Conservation (phyloP, 2,113 vertebrate species). For the Anhinga anhinga region DNA sequence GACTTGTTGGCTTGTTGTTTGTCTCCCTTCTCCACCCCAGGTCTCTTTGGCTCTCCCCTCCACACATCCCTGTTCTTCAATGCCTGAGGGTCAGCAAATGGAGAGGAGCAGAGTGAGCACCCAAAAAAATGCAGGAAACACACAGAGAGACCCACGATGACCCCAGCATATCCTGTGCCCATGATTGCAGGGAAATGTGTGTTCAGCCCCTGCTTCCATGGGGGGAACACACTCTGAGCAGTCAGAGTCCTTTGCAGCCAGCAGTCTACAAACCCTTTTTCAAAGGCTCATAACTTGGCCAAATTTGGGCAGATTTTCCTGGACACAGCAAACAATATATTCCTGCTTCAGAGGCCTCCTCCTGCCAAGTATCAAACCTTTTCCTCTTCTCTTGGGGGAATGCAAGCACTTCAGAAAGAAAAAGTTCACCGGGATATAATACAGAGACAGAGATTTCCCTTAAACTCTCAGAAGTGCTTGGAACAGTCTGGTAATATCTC, state of each 20-base stretch:
- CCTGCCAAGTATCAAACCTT: not conserved
- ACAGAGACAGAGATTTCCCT: not conserved
- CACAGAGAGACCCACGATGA: not conserved
- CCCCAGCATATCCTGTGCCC: not conserved
- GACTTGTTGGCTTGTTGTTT: not conserved
- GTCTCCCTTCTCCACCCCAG: not conserved
- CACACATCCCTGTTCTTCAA: not conserved
- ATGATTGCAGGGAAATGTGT: not conserved
- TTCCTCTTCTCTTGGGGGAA: not conserved
- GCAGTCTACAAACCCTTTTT: not conserved
- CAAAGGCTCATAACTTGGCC: not conserved
- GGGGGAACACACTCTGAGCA: accelerated
- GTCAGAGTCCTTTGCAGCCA: not conserved
- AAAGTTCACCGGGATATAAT: not conserved
- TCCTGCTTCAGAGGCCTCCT: not conserved
- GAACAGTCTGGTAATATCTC: not conserved
- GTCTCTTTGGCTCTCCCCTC: not conserved
- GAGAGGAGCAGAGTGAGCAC: not conserved
- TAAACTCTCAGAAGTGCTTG: not conserved
- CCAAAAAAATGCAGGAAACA: not conserved
- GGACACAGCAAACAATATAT: not conserved
- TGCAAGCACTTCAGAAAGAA: not conserved
- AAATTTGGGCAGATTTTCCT: not conserved
- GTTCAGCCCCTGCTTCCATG: not conserved
- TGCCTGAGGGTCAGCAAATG: not conserved